These are phyloP conservation scores for Nephrocerus scutellatus DNA, from an alignment of 2,888 invertebrate genomes.

Conservation along the genomic window DNA sequence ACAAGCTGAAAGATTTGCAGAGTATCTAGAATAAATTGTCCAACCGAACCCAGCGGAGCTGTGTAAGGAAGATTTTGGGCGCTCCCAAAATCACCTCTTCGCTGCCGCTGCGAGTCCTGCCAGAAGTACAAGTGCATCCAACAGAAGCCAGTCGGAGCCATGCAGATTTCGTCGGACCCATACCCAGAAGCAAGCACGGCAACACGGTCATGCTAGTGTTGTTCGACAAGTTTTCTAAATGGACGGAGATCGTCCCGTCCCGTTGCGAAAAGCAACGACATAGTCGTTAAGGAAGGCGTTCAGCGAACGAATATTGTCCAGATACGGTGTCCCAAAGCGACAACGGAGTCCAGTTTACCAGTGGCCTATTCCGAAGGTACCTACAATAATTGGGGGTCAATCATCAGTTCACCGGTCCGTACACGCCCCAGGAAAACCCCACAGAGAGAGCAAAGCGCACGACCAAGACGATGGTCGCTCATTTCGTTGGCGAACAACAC, in stretches of 20 bases:
- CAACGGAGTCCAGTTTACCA: slow-evolving; percentile 7
- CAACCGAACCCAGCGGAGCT: no score
- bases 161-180: slow-evolving; percentile 16
- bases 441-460: slow-evolving; percentile 7
- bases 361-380: not conserved
- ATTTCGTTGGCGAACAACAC: slow-evolving; percentile 1
- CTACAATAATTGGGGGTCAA: not conserved
- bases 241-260: slow-evolving; percentile 14
- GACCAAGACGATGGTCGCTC: slow-evolving; percentile 9
- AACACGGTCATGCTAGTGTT: slow-evolving; percentile 13
- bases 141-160: no score
- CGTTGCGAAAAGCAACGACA: slow-evolving; percentile 5
- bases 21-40: no score
- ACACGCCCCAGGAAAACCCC: slow-evolving; percentile 8
- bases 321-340: slow-evolving; percentile 10
- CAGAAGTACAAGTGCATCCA: no score
- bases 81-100: no score
- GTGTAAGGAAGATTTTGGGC: no score
- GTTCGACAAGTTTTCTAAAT: slow-evolving; percentile 16
- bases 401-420: slow-evolving; percentile 6
- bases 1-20: no score
- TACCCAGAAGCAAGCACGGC: slow-evolving; percentile 13
- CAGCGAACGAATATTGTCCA: slow-evolving; percentile 6
- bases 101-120: no score
- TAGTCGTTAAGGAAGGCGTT: not conserved